These are phyloP conservation scores for Hydrotaea cyrtoneurina DNA, from an alignment of 2,888 invertebrate species.

Conservation along the genomic window DNA sequence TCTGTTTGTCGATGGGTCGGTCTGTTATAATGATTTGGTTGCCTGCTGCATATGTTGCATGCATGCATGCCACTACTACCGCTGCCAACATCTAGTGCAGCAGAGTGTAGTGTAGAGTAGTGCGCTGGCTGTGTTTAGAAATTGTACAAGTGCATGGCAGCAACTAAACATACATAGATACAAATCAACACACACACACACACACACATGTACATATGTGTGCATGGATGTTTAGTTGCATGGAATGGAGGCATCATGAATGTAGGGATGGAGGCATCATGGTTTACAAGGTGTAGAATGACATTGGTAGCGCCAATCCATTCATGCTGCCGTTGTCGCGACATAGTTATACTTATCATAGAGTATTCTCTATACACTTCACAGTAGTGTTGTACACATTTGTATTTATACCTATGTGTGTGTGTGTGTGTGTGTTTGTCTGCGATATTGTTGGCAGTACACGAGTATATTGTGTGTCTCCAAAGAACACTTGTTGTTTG, in stretches of 20 bases:
- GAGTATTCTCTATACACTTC: no score
- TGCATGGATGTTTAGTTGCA: neutral
- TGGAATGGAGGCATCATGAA: neutral
- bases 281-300: slow-evolving; percentile 75
- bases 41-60: slow-evolving; percentile 41
- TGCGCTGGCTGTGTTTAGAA: slow-evolving; percentile 30
- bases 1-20: neutral
- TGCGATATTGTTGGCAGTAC: no score
- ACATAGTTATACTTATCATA: neutral
- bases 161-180: neutral
- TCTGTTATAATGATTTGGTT: slow-evolving; percentile 20
- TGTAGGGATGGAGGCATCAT: neutral
- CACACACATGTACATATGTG: no score
- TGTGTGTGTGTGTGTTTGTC: no score
- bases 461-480: slow-evolving; percentile 37
- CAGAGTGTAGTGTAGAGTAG: neutral
- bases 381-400: no score
- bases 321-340: slow-evolving; percentile 68
- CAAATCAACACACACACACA: no score
- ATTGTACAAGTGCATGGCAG: slow-evolving; percentile 30
- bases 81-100: slow-evolving; percentile 20
- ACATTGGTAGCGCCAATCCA: slow-evolving; percentile 75
- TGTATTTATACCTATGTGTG: no score
- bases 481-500: slow-evolving; percentile 64
- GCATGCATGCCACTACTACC: slow-evolving; percentile 32